Conservation (phyloP, 2,888 invertebrate species). For the Eilema caniola region DNA sequence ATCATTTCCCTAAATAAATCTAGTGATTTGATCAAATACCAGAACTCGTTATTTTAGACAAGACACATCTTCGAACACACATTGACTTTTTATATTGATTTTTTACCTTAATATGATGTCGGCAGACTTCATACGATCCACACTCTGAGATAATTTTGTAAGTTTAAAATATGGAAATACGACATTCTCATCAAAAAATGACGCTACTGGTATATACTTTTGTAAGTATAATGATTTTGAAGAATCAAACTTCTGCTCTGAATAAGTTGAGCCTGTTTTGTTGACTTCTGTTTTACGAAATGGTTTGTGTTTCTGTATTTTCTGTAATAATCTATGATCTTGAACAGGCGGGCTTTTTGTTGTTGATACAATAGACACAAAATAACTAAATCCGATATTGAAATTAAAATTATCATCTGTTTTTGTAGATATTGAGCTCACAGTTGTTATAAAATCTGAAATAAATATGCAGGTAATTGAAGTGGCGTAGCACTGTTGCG, state of each 20-base stretch:
- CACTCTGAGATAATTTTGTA: not conserved
- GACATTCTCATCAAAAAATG: not conserved
- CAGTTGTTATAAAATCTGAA: slow-evolving; percentile 5
- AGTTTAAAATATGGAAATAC: not conserved
- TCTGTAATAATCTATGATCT: not conserved
- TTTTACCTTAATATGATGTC: too few relatives aligned
- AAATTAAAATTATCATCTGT: slow-evolving; percentile 2
- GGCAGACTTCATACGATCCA: too few relatives aligned
- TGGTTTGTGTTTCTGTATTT: not conserved
- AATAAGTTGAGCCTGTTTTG: not conserved
- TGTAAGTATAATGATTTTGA: not conserved
- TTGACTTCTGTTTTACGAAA: not conserved
- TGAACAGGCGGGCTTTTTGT: not conserved
- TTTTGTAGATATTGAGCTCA: not conserved
- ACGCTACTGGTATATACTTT: not conserved
- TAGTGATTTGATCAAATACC: too few relatives aligned
- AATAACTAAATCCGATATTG: not conserved
- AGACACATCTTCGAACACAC: too few relatives aligned
- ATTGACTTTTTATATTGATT: too few relatives aligned
- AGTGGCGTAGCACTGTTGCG: too few relatives aligned
- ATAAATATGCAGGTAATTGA: too few relatives aligned
- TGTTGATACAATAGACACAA: not conserved
- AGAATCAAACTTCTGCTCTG: not conserved
- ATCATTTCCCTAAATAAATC: too few relatives aligned
- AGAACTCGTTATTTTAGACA: too few relatives aligned